phyloP scores from a whole-genome alignment of 2,797 vertebrate species.

The Gallirallus australis region DNA sequence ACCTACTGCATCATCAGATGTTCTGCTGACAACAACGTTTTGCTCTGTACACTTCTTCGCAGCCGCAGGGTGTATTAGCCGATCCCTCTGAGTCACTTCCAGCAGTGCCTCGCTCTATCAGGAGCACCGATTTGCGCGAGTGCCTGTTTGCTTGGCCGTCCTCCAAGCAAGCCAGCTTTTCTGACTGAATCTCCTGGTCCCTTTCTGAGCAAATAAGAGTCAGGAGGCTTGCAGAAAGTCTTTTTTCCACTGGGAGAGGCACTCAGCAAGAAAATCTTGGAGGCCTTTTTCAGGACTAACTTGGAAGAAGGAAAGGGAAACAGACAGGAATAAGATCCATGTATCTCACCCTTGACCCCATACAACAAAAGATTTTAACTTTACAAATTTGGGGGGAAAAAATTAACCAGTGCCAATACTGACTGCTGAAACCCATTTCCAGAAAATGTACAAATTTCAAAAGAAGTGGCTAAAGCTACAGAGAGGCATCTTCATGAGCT shows the following conservation, averaged over 20 bases:
- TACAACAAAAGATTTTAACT: background rate
- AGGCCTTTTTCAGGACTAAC: background rate
- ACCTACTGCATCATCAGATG: conserved; percentile 18
- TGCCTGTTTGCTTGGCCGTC: conserved; percentile 29
- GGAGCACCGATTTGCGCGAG: background rate
- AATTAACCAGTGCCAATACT: background rate
- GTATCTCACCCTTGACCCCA: background rate
- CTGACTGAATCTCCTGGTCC: background rate
- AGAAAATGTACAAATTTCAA: background rate
- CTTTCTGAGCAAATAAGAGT: conserved; percentile 1
- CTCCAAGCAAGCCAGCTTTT: conserved; percentile 19
- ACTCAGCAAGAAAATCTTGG: background rate
- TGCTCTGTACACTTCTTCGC: conserved; percentile 20
- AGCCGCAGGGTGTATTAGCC: background rate
- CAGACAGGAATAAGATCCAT: background rate
- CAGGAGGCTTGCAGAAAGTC: background rate
- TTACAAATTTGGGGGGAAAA: background rate
- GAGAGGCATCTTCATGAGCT: background rate
- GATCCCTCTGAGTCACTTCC: conserved; percentile 47
- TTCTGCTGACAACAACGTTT: conserved; percentile 41
- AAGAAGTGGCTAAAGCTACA: background rate
- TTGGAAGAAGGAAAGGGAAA: background rate
- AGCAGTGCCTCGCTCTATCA: conserved; percentile 8
- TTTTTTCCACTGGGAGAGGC: background rate
- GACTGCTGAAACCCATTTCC: background rate